Evolutionary conservation across 2,797 vertebrate genomes (phyloP).

Genomic region (Etheostoma perlongum): DNA sequence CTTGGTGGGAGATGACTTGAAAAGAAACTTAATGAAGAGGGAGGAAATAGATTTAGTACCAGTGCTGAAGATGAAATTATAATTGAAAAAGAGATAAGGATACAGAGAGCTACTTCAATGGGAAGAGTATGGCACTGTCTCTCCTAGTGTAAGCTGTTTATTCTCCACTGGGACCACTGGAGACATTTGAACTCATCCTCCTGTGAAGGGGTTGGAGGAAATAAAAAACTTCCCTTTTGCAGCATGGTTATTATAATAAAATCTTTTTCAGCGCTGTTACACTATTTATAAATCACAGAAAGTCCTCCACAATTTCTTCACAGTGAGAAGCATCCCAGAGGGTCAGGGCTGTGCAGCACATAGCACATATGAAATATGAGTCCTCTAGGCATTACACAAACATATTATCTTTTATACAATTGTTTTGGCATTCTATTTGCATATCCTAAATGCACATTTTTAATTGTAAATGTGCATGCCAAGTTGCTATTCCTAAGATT

Average conservation of each 20-base stretch:
- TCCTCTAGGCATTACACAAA: not conserved
- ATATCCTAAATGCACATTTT: constrained; percentile 5
- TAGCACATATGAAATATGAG: constrained; percentile 15
- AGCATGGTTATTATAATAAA: constrained; percentile 35
- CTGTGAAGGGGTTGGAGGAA: constrained; percentile 36
- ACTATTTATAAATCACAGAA: constrained; percentile 44
- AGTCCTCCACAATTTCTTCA: constrained; percentile 32
- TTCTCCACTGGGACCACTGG: constrained; percentile 22
- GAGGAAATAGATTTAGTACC: constrained; percentile 33
- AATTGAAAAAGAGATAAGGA: constrained; percentile 47
- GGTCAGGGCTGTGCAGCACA: constrained; percentile 18
- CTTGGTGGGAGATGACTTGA: constrained; percentile 40
- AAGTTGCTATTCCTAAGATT: not conserved
- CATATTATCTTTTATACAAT: not conserved
- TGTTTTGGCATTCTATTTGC: not conserved
- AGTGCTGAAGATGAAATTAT: constrained; percentile 40
- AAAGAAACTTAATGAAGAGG: constrained; percentile 52
- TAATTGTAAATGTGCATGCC: not conserved
- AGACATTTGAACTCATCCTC: constrained; percentile 43
- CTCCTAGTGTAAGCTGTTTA: constrained; percentile 30
- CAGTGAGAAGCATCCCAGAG: constrained; percentile 28
- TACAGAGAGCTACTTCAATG: constrained; percentile 20
- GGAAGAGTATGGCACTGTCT: constrained; percentile 2
- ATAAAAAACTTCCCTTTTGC: constrained; percentile 23
- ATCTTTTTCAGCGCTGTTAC: constrained; percentile 16